Conservation (phyloP, 37 sponge, comb jelly and placozoan genomes). For the Ianthella basta region DNA sequence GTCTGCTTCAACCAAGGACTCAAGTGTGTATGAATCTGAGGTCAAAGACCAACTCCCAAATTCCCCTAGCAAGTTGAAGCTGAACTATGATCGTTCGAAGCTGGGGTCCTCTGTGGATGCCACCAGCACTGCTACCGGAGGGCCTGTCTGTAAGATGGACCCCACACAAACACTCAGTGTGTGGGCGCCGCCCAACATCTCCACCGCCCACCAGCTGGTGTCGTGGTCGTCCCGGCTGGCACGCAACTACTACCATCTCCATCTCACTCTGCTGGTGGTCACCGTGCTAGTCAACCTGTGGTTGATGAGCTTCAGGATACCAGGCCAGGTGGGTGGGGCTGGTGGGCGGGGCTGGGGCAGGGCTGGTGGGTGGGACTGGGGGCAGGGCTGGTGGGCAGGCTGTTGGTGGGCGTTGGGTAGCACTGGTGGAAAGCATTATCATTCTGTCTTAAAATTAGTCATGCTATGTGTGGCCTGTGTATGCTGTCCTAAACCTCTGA, state of each 20-base stretch:
- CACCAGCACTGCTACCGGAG: neutral
- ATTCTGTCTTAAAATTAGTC: too few species aligned
- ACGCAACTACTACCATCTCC: constrained; percentile 60
- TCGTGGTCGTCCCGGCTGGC: constrained; percentile 55
- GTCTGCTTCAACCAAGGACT: too few species aligned
- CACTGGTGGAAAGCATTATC: too few species aligned
- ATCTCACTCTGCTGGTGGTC: constrained; percentile 45
- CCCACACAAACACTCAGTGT: neutral
- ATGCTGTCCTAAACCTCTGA: too few species aligned
- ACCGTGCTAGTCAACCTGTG: constrained; percentile 71
- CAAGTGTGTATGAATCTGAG: too few species aligned
- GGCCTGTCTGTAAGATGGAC: neutral
- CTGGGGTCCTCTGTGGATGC: neutral
- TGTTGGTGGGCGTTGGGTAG: too few species aligned
- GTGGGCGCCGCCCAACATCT: neutral
- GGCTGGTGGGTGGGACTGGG: neutral
- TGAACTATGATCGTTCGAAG: neutral
- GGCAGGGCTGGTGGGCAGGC: neutral
- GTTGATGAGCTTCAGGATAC: constrained; percentile 68
- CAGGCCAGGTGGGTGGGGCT: neutral
- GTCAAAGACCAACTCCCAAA: too few species aligned
- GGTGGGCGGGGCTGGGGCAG: too few species aligned
- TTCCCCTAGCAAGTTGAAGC: too few species aligned
- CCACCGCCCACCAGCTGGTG: neutral
- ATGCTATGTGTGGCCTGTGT: too few species aligned